Base-by-base conservation (phyloP, 1,140 invertebrate genomes). In the Cherax destructor region DNA sequence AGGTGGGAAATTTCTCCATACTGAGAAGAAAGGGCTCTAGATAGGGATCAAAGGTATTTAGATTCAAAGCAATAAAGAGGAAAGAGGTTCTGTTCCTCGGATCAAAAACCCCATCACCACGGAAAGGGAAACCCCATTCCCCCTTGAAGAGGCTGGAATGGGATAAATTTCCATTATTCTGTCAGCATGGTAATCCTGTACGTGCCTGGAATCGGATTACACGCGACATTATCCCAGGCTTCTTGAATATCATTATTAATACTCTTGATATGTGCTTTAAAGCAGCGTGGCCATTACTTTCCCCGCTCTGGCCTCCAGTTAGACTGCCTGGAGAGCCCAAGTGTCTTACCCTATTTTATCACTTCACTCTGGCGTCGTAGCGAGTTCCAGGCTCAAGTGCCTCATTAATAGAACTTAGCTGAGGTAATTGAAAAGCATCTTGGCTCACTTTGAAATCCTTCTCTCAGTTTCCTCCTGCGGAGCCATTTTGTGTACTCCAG, bases 161-260 rank as follows among this genome's bases (percentile, higher is more conserved):
- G 69, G 81, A 69, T 83, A 83, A 83, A 83, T 83, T 83, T 83
- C 81, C 81, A 83, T 83, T 83, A 83, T 83, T 83, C 81, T 83
- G 81, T 83, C 81, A 83, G 81, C 81, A 11, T 69, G 81, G 81
- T 65, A 83, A 83, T 83, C 81, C 81, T 47, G 81, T 83, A 65
- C 81, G 81, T 83, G 81, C 81, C 81, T 65, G 59, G 81, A 83
- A 83, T 83, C 59, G 81, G 81, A 83, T 83, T 83, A 83, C 81
- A 74, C 69, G 69, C 69, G 69, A 74, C 69, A 69, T 83, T 61
- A 83, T 83, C 61, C 81, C 59, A 83, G 61, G 30, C 81, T 83
- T 61, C 81, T 83, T 83, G 81, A 83, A 69, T 83, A 83, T 83
- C 81, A 83, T 83, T 83, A 83, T 83, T 69, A 83, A 83, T 83